phyloP scores from a whole-genome alignment of 2,113 vertebrate genomes.

The Mirounga angustirostris region DNA sequence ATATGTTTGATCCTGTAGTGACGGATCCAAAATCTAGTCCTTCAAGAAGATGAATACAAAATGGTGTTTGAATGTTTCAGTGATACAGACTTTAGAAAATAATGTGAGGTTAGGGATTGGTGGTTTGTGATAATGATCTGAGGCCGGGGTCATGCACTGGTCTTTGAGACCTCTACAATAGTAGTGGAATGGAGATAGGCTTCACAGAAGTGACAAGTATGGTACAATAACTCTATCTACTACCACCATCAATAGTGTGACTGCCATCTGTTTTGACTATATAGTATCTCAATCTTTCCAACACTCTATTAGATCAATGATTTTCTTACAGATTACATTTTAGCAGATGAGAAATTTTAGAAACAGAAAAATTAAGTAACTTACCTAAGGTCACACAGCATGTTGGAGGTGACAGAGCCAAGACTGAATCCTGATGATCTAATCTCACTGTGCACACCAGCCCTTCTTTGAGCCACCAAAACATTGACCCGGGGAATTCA shows the following conservation, averaged over 20 bases:
- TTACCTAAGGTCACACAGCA: background rate
- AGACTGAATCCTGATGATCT: background rate
- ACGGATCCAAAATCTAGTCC: background rate
- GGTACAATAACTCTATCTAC: background rate
- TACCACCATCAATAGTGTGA: no score
- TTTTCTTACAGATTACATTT: background rate
- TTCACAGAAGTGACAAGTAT: background rate
- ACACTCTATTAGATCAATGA: background rate
- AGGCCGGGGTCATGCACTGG: background rate
- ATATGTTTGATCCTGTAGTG: background rate
- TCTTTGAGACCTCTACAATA: background rate
- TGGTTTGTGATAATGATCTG: background rate
- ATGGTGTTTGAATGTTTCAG: background rate
- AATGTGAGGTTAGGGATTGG: background rate
- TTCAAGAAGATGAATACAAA: background rate
- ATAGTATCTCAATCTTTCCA: background rate
- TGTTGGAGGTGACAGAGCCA: background rate
- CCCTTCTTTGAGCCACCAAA: background rate
- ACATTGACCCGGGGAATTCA: background rate
- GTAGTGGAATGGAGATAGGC: background rate
- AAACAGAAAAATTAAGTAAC: background rate
- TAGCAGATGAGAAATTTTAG: constrained; percentile 26
- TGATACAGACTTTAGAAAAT: background rate
- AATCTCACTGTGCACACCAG: background rate
- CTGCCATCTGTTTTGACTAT: background rate